phyloP scores from a whole-genome alignment of 2,113 vertebrate species.

The Grus americana region DNA sequence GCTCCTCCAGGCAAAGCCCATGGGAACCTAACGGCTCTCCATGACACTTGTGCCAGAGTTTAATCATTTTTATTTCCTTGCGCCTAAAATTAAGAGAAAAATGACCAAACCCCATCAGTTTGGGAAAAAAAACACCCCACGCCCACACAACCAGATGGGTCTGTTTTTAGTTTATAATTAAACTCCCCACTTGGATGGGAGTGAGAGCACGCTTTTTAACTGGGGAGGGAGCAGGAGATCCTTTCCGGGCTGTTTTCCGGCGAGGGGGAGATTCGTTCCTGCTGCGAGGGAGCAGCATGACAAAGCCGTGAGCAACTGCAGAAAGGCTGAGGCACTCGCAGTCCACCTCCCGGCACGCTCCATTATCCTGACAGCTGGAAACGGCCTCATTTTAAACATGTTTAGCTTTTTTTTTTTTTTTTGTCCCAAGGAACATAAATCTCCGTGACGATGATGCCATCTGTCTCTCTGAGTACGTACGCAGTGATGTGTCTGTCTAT shows the following conservation, averaged over 20 bases:
- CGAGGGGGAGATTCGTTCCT: neutral
- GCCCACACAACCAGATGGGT: neutral
- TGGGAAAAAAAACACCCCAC: neutral
- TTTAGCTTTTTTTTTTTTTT: neutral
- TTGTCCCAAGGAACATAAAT: neutral
- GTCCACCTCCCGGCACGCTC: neutral
- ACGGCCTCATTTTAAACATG: neutral
- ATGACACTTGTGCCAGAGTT: neutral
- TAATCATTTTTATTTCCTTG: neutral
- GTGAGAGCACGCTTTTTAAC: neutral
- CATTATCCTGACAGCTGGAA: neutral
- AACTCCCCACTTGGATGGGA: neutral
- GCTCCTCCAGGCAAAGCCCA: neutral
- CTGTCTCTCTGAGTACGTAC: neutral
- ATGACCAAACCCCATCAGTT: neutral
- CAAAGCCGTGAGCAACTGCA: fast-evolving
- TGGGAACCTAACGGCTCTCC: neutral
- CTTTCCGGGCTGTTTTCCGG: neutral
- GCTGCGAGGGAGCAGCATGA: neutral
- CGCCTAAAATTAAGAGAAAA: neutral
- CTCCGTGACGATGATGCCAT: neutral
- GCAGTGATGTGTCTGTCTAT: neutral
- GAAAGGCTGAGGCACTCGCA: neutral
- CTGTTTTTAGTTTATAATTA: neutral
- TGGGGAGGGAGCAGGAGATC: neutral